Conservation (phyloP, 2,113 vertebrate genomes). For the Catharus bicknelli region DNA sequence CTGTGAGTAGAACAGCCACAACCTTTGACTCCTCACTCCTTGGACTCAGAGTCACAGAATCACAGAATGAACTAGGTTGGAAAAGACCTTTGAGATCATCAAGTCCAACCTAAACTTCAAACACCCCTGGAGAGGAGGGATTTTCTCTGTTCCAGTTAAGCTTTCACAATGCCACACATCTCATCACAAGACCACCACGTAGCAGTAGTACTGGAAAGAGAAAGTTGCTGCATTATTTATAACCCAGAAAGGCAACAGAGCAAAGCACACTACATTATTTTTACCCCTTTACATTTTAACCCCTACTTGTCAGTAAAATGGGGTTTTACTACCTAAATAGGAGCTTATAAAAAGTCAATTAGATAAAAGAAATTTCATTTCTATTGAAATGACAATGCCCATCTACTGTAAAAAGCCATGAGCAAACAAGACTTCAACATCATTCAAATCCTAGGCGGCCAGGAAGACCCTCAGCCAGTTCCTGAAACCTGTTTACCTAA, state of each 20-base stretch:
- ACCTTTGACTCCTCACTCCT: neutral
- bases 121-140: neutral
- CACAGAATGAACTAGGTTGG: neutral
- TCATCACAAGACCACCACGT: neutral
- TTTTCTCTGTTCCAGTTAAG: neutral
- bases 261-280: neutral
- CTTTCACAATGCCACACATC: neutral
- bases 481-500: neutral
- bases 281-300: neutral
- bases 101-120: neutral
- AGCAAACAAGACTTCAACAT: neutral
- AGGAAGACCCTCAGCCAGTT: neutral
- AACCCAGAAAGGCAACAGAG: neutral
- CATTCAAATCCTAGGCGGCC: neutral
- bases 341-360: neutral
- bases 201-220: neutral
- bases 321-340: neutral
- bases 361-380: neutral
- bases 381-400: neutral
- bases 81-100: neutral
- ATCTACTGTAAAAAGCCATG: neutral
- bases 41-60: neutral
- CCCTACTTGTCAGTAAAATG: neutral
- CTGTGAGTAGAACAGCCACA: neutral
- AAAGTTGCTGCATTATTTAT: neutral